Percentiles rank a stretch among this genome's conserved stretches.
phyloP scores from a whole-genome alignment of 2,113 vertebrate genomes.

The Redunca redunca region DNA sequence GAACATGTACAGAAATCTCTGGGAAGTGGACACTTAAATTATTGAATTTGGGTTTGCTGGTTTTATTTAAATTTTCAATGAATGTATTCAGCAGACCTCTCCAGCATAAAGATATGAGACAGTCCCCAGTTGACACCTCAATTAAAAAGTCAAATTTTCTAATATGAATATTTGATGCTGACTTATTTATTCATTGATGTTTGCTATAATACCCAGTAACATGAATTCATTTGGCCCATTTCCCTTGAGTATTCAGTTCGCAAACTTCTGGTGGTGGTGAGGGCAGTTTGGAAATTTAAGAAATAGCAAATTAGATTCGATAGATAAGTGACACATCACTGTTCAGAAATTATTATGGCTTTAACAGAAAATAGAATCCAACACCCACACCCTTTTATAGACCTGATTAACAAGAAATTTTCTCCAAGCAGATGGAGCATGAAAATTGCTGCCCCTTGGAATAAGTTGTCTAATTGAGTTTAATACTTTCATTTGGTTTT shows the following conservation, averaged over 20 bases:
- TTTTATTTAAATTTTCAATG: slow-evolving; percentile 54
- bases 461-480: slow-evolving; percentile 47
- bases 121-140: slow-evolving; percentile 57
- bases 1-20: slow-evolving; percentile 39
- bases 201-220: slow-evolving; percentile 54
- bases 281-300: slow-evolving; percentile 11
- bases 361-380: slow-evolving; percentile 4
- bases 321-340: not conserved
- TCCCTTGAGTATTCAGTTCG: slow-evolving; percentile 66
- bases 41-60: not conserved
- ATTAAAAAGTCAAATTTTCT: slow-evolving; percentile 73
- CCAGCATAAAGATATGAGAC: slow-evolving; percentile 47
- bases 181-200: slow-evolving; percentile 61
- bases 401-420: slow-evolving; percentile 45
- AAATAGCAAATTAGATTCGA: slow-evolving; percentile 33
- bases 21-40: slow-evolving; percentile 45
- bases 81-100: slow-evolving; percentile 51
- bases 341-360: not conserved
- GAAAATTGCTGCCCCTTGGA: slow-evolving; percentile 35
- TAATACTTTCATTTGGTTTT: slow-evolving; percentile 62
- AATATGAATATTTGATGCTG: slow-evolving; percentile 62
- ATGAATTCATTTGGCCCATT: slow-evolving; percentile 57
- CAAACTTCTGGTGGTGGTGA: slow-evolving; percentile 29
- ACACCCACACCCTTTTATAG: slow-evolving; percentile 20
- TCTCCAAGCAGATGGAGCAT: slow-evolving; percentile 53